A percentile compares a stretch with the other conserved stretches of the same genome.
phyloP scores from a whole-genome alignment of 1,140 invertebrate species.

The Lutraria rhynchaena region DNA sequence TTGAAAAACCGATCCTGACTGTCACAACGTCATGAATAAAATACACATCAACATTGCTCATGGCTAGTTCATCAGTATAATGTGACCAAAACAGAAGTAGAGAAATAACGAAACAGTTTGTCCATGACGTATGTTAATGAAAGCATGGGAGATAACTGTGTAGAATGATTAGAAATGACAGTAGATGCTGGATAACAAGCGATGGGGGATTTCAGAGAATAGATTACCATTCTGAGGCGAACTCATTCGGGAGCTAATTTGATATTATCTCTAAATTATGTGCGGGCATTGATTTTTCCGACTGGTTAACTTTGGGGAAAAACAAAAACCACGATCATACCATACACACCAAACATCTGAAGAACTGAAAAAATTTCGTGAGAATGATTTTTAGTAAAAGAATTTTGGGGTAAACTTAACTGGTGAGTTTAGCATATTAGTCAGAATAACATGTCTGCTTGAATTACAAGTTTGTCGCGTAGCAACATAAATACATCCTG shows the following conservation, averaged over 20 bases:
- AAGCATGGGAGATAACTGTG: not conserved
- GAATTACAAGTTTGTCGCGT: too few species aligned
- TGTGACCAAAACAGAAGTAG: too few species aligned
- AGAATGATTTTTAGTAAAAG: too few species aligned
- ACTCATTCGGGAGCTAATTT: conserved; percentile 10
- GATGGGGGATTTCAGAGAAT: not conserved
- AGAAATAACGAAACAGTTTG: not conserved
- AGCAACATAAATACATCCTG: too few species aligned
- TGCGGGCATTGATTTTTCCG: conserved; percentile 37
- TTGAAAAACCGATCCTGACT: too few species aligned
- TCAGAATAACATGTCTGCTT: too few species aligned
- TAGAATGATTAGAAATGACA: conserved; percentile 27
- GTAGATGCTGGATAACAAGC: conserved; percentile 14
- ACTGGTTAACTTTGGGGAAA: not conserved
- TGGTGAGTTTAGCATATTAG: not conserved
- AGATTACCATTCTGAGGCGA: conserved; percentile 13
- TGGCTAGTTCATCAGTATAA: too few species aligned
- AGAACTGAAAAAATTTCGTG: too few species aligned
- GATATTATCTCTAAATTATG: conserved; percentile 41
- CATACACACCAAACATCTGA: not conserved
- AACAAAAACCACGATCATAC: not conserved
- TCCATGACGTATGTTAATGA: conserved; percentile 15
- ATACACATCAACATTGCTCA: too few species aligned
- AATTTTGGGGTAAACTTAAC: not conserved
- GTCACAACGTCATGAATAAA: too few species aligned